Percentiles rank a stretch among this genome's conserved stretches.
Conservation (phyloP, 2,888 invertebrate species). For the Augiades crinisus region DNA sequence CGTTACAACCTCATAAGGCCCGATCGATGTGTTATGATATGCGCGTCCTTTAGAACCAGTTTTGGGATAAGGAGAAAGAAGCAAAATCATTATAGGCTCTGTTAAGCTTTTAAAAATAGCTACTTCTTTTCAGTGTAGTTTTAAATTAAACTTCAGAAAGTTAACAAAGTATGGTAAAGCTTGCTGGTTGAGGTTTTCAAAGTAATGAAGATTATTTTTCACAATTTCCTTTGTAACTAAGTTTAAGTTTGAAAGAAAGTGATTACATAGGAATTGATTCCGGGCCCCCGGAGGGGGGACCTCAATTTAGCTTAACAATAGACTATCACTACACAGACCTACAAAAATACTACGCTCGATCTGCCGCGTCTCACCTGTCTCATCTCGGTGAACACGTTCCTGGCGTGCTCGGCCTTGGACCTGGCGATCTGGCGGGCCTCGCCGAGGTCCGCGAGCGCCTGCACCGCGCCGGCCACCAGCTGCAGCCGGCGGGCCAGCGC, state of each 20-base stretch:
- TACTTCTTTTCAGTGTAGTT: no score
- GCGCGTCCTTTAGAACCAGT: neutral
- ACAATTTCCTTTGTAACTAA: no score
- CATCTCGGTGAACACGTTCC: slow-evolving; percentile 85
- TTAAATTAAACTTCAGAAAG: no score
- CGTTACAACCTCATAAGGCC: slow-evolving; percentile 27
- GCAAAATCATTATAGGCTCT: neutral
- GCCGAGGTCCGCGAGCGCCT: slow-evolving; percentile 88
- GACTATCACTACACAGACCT: neutral
- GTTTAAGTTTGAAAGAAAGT: no score
- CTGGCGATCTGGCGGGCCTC: slow-evolving; percentile 84
- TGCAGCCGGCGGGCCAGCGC: slow-evolving; percentile 87
- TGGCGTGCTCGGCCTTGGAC: slow-evolving; percentile 82
- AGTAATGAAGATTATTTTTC: no score
- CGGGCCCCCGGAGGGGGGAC: no score
- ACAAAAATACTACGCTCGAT: slow-evolving; percentile 9
- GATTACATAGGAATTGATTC: no score
- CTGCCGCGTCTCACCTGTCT: slow-evolving; percentile 89
- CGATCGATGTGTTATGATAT: neutral
- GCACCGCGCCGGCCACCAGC: slow-evolving; percentile 88
- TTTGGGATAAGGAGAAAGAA: neutral
- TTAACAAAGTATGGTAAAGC: no score
- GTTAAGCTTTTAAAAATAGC: no score
- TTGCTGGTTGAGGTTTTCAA: no score
- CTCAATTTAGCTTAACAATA: no score